These are phyloP conservation scores for Diabrotica virgifera DNA, from an alignment of 1,140 invertebrate species.

Conservation along the genomic window DNA sequence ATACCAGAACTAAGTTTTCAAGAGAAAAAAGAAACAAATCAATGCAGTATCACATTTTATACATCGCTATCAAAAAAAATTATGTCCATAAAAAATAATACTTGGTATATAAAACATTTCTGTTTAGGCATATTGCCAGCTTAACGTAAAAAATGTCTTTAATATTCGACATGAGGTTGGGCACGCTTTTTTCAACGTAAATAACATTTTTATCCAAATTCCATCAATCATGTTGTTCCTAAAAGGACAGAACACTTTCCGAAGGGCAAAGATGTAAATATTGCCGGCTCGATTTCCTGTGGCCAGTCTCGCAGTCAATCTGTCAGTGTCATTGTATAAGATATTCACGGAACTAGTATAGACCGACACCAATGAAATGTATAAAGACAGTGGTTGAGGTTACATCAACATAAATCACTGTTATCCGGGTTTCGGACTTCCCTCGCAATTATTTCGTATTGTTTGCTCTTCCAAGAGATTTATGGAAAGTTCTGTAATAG, in stretches of 20 bases:
- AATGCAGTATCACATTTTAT: too few species aligned
- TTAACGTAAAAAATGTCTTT: too few species aligned
- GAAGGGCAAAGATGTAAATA: conserved; percentile 11
- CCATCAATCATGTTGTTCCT: not conserved
- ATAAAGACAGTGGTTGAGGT: conserved; percentile 21
- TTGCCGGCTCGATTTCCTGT: conserved; percentile 15
- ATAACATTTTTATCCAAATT: not conserved
- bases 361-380: conserved; percentile 19
- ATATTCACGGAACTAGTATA: conserved; percentile 14
- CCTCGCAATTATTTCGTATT: conserved; percentile 21
- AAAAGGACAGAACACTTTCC: not conserved
- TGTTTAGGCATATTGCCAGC: too few species aligned
- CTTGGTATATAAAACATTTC: too few species aligned
- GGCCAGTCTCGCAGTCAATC: conserved; percentile 11
- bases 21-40: too few species aligned
- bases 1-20: too few species aligned
- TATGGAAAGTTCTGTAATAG: conserved; percentile 14
- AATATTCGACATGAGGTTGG: too few species aligned
- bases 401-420: conserved; percentile 19
- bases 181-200: not conserved
- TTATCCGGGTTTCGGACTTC: conserved; percentile 12
- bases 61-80: too few species aligned
- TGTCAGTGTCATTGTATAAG: conserved; percentile 19
- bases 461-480: conserved; percentile 16
- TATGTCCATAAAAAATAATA: too few species aligned